These are phyloP conservation scores for Megastigmus dorsalis DNA, from an alignment of 2,888 invertebrate species.

Conservation along the genomic window DNA sequence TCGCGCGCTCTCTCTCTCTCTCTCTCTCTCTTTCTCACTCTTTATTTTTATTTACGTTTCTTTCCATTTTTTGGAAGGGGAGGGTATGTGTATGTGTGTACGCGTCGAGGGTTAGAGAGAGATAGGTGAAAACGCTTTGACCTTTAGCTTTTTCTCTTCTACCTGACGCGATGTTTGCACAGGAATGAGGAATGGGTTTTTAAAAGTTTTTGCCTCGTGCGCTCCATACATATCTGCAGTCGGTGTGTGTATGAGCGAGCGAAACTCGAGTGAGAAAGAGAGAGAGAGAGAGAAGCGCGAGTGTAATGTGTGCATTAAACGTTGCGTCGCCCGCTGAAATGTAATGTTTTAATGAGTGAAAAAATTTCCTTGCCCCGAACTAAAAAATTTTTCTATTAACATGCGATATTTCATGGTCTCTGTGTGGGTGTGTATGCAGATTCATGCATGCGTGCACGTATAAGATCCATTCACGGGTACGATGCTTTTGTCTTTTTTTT, in stretches of 20 bases:
- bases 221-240: not conserved
- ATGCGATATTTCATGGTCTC: not conserved
- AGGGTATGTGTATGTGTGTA: not conserved
- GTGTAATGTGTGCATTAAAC: not conserved
- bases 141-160: conserved; percentile 33
- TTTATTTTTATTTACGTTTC: not conserved
- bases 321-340: conserved; percentile 24
- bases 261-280: too few relatives aligned
- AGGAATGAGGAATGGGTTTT: not conserved
- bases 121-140: conserved; percentile 29
- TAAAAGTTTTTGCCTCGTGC: conserved; percentile 21
- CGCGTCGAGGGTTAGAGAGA: not conserved
- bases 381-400: not conserved
- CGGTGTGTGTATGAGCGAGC: not conserved
- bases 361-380: conserved; percentile 9
- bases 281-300: too few relatives aligned
- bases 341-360: conserved; percentile 45
- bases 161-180: not conserved
- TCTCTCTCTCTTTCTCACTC: not conserved
- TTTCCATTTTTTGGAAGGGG: not conserved
- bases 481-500: not conserved
- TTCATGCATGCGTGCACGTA: not conserved
- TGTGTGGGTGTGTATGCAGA: not conserved
- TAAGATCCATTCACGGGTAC: conserved; percentile 1
- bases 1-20: not conserved